Conservation (phyloP, 2,888 invertebrate species). For the Tetragnatha montana region DNA sequence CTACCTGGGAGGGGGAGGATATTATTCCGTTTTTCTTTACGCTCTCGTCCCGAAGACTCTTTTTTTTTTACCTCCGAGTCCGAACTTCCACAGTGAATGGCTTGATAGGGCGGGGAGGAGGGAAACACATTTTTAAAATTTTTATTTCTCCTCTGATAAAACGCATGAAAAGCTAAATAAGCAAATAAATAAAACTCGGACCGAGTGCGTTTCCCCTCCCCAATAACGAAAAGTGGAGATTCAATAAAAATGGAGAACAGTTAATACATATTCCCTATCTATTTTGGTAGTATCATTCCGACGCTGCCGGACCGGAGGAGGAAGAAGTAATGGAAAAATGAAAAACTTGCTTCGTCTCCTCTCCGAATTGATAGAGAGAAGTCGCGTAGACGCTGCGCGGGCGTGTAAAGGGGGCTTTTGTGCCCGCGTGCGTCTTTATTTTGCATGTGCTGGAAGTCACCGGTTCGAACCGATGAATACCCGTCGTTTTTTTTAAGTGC, state of each 20-base stretch:
- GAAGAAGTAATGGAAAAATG: slow-evolving; percentile 32
- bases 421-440: not conserved
- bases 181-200: slow-evolving; percentile 56
- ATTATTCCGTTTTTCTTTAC: slow-evolving; percentile 1
- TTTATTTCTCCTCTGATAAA: slow-evolving; percentile 40
- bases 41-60: not conserved
- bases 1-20: not conserved
- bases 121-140: slow-evolving; percentile 39
- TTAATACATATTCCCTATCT: slow-evolving; percentile 64
- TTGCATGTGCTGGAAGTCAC: too few relatives aligned
- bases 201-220: slow-evolving; percentile 30
- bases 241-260: slow-evolving; percentile 66
- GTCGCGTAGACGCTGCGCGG: not conserved
- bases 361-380: slow-evolving; percentile 36
- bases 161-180: slow-evolving; percentile 53
- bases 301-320: not conserved
- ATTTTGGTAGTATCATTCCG: slow-evolving; percentile 44
- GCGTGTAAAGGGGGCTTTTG: not conserved
- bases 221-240: slow-evolving; percentile 58
- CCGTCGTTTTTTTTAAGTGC: too few relatives aligned
- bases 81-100: slow-evolving; percentile 13
- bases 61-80: not conserved
- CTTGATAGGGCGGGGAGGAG: slow-evolving; percentile 7
- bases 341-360: slow-evolving; percentile 28
- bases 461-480: too few relatives aligned